Evolutionary conservation across 2,888 invertebrate genomes (phyloP), one percentile per base, ranked within the genome.

Genomic region (Siphlonurus alternatus): DNA sequence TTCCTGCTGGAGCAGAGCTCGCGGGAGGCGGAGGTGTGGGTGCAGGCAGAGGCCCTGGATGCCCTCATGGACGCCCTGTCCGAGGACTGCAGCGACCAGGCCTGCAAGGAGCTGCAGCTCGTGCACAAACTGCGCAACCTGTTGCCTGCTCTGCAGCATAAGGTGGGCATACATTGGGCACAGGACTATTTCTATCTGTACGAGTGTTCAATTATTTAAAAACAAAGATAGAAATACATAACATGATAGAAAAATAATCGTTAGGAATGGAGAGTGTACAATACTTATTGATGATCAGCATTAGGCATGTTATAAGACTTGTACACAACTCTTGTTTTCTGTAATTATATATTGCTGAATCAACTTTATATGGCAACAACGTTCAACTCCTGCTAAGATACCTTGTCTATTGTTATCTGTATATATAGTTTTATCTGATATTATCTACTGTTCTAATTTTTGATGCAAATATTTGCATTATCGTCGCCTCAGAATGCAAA

Each of bases 41-140:
- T 88, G 2, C 76, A 85, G 51, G 87, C 88, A 0, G 89, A 89
- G 76, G 82, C 86, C 2, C 72, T 89, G 53, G 89, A 89, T 71
- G 83, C 86, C 0, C 71, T 89, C 24, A 86, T 89, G 75, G 89
- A 89, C 72, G 80, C 89, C 68, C 89, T 86, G 74, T 81, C 86
- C 0, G 88, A 88, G 71, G 89, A 89, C 71, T 85, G 87, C 71
- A 83, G 86, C 64, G 85, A 88, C 72, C 71, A 72, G 22, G 74
- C 87, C 65, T 83, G 86, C 1, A 76, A 76, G 66, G 83, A 85
- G 71, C 78, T 87, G 19, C 79, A 81, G 67, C 77, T 89, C 62
- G 78, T 83, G 1, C 80, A 81, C n/a, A 84, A 81, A 70, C 74
- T 88, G 19, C 75, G 77, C 51, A 71, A 75, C 18, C 69, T 88